Base-by-base conservation (phyloP, 2,888 invertebrate genomes). In the Lasioglossum zephyrum region DNA sequence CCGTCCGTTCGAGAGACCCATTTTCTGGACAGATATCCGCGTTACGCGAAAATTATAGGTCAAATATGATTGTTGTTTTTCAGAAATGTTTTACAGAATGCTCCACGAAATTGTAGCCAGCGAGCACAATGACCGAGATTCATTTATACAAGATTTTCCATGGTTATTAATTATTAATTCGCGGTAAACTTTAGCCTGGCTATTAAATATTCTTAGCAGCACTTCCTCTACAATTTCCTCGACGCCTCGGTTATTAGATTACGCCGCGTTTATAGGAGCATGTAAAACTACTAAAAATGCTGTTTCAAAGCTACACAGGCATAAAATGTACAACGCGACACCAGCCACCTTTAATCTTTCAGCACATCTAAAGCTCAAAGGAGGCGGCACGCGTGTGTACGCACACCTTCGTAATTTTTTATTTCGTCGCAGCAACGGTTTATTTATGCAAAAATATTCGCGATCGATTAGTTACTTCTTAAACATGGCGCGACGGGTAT, bases 341-440 rank as follows among this genome's bases (percentile, higher is more conserved):
- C 63, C 13, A 31, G 63, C 31, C 41, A 76, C 76, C 44, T 76
- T 76, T 76, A 76, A 76, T 76, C 76, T 76, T 66, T 47, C 44
- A 66, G 31, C 63, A 44, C 44, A 76, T 76, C 63, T 47, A 63
- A 47, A 47, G 66, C 36, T 76, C 66, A 22, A 63, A 66, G 76
- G 76, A 44, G 63, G 2, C 22, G 8, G 4, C 63, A 44, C 44
- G 44, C 66, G 66, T 9, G 31, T 66, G 22, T 66, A 36, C 66
- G 66, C 66, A 66, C 22, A 66, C 22, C 63, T 47, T n/a, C 47
- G 31, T 22, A 11, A 60, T 66, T 36, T 13, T 63, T 63, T 63
- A 13, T 31, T 36, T 36, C 8, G 66, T 66, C 66, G 22, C 31
- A 16, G 18, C 9, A 18, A 22, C 66, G 66, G 18, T 31, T 63